These are phyloP conservation scores for Lycaena phlaeas DNA, from an alignment of 2,888 invertebrate species.

Conservation along the genomic window DNA sequence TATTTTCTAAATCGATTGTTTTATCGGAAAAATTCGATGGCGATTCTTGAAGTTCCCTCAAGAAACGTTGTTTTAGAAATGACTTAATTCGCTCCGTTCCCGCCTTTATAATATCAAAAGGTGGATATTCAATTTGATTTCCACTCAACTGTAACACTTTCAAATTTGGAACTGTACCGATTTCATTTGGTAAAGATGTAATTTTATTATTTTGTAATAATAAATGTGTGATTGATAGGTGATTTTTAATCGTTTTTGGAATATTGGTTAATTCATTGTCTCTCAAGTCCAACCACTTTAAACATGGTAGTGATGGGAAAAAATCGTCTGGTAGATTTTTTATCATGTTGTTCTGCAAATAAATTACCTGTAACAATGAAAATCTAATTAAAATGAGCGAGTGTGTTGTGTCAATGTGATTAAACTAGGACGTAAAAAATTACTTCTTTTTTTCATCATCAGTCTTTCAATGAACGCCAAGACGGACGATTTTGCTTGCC, in stretches of 20 bases:
- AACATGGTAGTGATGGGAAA: constrained; percentile 65
- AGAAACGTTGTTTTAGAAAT: constrained; percentile 45
- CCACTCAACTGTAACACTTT: constrained; percentile 75
- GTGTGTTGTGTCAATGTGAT: no score
- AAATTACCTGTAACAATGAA: constrained; percentile 42
- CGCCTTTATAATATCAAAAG: constrained; percentile 59
- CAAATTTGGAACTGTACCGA: constrained; percentile 73
- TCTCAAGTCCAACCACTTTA: constrained; percentile 78
- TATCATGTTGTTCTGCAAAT: constrained; percentile 70
- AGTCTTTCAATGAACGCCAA: no score
- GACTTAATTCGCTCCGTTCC: constrained; percentile 54
- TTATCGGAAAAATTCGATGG: constrained; percentile 39
- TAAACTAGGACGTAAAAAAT: no score
- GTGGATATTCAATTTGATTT: constrained; percentile 76
- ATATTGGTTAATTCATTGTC: constrained; percentile 71
- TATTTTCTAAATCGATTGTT: constrained; percentile 23
- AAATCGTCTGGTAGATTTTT: constrained; percentile 69
- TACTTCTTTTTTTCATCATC: no score
- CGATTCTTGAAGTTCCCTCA: constrained; percentile 39
- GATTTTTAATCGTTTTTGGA: constrained; percentile 72
- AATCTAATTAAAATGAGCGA: neutral
- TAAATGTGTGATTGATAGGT: constrained; percentile 73
- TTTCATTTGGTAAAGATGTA: constrained; percentile 72
- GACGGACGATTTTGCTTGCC: no score
- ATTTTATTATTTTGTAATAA: constrained; percentile 76